phyloP scores from a whole-genome alignment of 2,113 vertebrate species.

The Sialia sialis region DNA sequence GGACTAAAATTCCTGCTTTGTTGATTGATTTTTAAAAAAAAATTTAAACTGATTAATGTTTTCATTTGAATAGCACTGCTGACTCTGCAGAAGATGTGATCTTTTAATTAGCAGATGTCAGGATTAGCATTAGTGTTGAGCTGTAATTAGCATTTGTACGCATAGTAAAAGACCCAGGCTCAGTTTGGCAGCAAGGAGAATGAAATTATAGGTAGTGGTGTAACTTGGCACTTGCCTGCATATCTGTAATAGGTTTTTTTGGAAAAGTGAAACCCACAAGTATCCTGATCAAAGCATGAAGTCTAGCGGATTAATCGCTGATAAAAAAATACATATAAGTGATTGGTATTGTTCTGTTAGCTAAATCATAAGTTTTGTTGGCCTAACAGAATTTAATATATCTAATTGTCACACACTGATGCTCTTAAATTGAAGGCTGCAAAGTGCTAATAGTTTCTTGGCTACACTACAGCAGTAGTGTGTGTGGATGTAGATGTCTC shows the following conservation, averaged over 20 bases:
- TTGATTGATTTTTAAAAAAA: conserved; percentile 61
- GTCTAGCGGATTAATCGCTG: neutral
- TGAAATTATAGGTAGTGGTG: conserved; percentile 20
- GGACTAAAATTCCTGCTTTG: conserved; percentile 46
- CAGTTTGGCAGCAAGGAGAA: conserved; percentile 36
- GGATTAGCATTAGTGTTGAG: conserved; percentile 73
- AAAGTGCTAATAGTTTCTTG: neutral
- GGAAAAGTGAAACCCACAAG: neutral
- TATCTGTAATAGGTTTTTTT: neutral
- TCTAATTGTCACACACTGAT: neutral
- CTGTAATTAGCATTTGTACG: conserved; percentile 74
- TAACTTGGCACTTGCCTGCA: conserved; percentile 15
- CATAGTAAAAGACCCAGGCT: conserved; percentile 18
- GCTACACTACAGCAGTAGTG: neutral
- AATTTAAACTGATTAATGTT: conserved; percentile 76
- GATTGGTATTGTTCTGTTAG: neutral
- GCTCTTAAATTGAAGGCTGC: neutral
- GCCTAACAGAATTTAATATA: neutral
- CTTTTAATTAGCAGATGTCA: conserved; percentile 81
- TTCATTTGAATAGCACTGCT: conserved; percentile 75
- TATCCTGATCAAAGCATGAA: neutral
- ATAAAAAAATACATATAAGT: neutral
- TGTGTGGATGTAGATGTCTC: accelerated
- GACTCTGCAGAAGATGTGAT: conserved; percentile 76
- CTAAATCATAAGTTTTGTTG: conserved; percentile 3